phyloP scores from a whole-genome alignment of 1,140 invertebrate species.

The Thaumetopoea pityocampa region DNA sequence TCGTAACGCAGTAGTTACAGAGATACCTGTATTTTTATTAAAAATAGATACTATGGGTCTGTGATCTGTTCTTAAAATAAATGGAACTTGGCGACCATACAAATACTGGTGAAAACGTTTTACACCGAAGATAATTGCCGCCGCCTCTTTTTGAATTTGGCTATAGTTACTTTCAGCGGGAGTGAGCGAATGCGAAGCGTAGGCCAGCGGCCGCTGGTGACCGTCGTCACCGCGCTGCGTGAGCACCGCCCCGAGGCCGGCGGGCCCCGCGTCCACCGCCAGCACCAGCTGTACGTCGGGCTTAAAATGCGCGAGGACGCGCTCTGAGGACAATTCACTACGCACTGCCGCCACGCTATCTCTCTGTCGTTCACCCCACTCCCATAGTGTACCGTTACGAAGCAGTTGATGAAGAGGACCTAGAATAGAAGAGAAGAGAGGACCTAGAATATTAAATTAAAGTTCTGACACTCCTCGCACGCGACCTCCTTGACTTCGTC shows the following conservation, averaged over 20 bases:
- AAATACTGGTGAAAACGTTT: conserved; percentile 63
- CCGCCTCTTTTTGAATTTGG: conserved; percentile 70
- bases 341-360: conserved; percentile 30
- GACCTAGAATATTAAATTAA: conserved; percentile 25
- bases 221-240: conserved; percentile 15
- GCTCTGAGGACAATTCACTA: conserved; percentile 27
- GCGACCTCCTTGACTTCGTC: no score
- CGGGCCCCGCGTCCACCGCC: conserved; percentile 40
- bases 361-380: conserved; percentile 28
- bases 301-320: conserved; percentile 56
- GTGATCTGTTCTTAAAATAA: conserved; percentile 24
- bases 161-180: conserved; percentile 60
- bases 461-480: conserved; percentile 15
- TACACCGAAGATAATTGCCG: conserved; percentile 67
- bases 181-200: conserved; percentile 58
- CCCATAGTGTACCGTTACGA: conserved; percentile 23
- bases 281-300: conserved; percentile 38
- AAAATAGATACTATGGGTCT: conserved; percentile 23
- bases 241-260: conserved; percentile 40
- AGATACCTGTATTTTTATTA: conserved; percentile 18
- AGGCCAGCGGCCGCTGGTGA: conserved; percentile 51
- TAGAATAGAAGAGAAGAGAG: conserved; percentile 14
- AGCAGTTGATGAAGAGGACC: conserved; percentile 15
- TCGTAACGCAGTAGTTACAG: conserved; percentile 18
- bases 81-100: conserved; percentile 34